Evolutionary conservation across 2,888 invertebrate species (phyloP), one percentile per base, ranked within the genome.

Genomic region (Spialia ferax): DNA sequence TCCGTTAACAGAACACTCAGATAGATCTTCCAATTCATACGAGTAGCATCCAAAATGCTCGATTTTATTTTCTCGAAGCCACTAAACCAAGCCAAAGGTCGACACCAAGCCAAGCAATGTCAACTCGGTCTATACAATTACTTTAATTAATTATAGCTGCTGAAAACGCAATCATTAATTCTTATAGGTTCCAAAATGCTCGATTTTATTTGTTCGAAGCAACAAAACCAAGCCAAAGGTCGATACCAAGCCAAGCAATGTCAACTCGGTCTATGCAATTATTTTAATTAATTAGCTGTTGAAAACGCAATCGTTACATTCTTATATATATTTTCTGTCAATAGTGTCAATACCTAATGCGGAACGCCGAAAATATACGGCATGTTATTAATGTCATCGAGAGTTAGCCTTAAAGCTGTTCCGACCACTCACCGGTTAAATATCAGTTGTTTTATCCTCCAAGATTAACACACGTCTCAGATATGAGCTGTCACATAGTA

Each of bases 381-480:
- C 18, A 18, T 13, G 13, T 50, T 59, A 55, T 26, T 61, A 50
- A 61, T 61, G 50, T 61, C 61, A 50, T 32, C 18, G 50, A 61
- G 32, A 61, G 50, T 45, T 61, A 50, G 50, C 32, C 61, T 61
- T 61, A 61, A 61, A 50, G 61, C 50, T 61, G 61, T 61, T 50
- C 50, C 61, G 13, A 61, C 48, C 61, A 50, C 18, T 61, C 61
- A 45, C 45, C 45, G 32, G 29, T 61, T 50, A 61, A 61, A 61
- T 61, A 61, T 61, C 61, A 61, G 29, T 48, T 48, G 61, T 32
- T 48, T 61, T 61, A 61, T 60, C 20, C 32, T 23, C 48, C 45
- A 13, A 4, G 60, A 60, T 48, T 42, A 60, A 50, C 61, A 61
- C 50, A 32, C 20, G 50, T 50, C n/a, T 23, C n/a, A 3, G 45